Percentiles rank a stretch among this genome's conserved stretches.
These are phyloP conservation scores for Hymenopus coronatus DNA, from an alignment of 2,888 invertebrate species.

Conservation along the genomic window DNA sequence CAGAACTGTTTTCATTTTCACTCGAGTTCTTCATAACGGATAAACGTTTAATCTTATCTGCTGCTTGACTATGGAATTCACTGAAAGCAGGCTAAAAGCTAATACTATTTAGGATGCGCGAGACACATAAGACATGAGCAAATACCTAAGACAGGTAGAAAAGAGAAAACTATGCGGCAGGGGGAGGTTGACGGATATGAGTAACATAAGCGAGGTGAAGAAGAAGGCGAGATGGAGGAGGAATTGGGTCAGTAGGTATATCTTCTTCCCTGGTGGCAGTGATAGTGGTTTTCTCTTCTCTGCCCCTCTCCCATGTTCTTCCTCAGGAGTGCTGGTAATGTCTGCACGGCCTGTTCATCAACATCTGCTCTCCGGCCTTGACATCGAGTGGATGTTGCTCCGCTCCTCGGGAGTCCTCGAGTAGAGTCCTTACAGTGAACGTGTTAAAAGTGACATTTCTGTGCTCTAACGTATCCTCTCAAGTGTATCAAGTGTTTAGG, in stretches of 20 bases:
- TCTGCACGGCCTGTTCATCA: background rate
- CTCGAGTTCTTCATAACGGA: too few relatives aligned
- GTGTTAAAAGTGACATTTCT: background rate
- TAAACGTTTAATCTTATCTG: too few relatives aligned
- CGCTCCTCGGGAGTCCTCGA: background rate
- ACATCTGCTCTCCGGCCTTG: background rate
- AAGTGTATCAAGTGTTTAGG: background rate
- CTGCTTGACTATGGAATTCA: too few relatives aligned
- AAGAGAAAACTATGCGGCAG: background rate
- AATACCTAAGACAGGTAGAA: background rate
- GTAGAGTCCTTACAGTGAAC: background rate
- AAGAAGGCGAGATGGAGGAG: background rate
- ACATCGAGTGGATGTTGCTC: background rate
- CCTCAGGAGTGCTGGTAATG: background rate
- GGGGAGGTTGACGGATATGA: background rate
- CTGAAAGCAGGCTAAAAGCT: background rate
- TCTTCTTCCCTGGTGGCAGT: background rate
- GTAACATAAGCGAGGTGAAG: background rate
- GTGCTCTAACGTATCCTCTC: background rate
- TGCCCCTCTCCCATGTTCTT: background rate
- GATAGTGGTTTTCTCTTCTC: background rate
- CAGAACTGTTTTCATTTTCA: too few relatives aligned
- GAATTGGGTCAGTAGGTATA: constrained; percentile 30
- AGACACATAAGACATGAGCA: background rate
- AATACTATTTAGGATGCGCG: background rate